phyloP scores from a whole-genome alignment of 2,888 invertebrate genomes.

The Drosophila gaucha region DNA sequence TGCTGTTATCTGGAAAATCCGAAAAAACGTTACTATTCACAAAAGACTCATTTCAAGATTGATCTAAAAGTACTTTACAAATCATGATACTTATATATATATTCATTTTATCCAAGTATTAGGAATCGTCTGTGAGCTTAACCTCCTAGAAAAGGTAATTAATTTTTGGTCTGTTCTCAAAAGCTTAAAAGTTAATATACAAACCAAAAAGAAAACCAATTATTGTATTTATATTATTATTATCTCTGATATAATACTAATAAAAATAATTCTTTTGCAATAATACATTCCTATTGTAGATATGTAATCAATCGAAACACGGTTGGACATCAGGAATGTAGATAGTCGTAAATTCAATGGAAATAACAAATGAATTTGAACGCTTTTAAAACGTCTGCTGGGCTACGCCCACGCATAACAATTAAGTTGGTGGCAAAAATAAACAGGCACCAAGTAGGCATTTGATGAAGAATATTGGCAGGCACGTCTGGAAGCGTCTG shows the following conservation, averaged over 20 bases:
- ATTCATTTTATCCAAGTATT: no score
- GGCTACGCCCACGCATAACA: constrained; percentile 45
- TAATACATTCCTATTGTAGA: constrained; percentile 10
- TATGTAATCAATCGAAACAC: constrained; percentile 28
- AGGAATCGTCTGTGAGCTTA: no score
- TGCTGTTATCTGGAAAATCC: no score
- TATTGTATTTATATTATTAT: no score
- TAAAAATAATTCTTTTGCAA: background rate
- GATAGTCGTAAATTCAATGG: constrained; percentile 49
- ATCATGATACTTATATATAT: no score
- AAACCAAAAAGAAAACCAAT: no score
- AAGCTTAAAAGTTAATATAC: no score
- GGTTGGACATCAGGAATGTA: constrained; percentile 28
- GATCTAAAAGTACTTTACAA: no score
- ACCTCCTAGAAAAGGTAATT: no score
- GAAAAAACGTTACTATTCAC: no score
- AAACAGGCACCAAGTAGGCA: constrained; percentile 9
- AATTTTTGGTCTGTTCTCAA: no score
- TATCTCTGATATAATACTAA: background rate
- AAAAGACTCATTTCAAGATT: no score
- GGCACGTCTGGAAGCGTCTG: constrained; percentile 13
- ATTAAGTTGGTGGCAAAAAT: constrained; percentile 25
- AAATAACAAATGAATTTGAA: constrained; percentile 54
- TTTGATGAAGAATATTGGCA: constrained; percentile 31
- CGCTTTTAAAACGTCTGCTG: constrained; percentile 67